A percentile compares a stretch with the other conserved stretches of the same genome.
phyloP scores from a whole-genome alignment of 2,113 vertebrate species.

The Gorsachius goisagi region DNA sequence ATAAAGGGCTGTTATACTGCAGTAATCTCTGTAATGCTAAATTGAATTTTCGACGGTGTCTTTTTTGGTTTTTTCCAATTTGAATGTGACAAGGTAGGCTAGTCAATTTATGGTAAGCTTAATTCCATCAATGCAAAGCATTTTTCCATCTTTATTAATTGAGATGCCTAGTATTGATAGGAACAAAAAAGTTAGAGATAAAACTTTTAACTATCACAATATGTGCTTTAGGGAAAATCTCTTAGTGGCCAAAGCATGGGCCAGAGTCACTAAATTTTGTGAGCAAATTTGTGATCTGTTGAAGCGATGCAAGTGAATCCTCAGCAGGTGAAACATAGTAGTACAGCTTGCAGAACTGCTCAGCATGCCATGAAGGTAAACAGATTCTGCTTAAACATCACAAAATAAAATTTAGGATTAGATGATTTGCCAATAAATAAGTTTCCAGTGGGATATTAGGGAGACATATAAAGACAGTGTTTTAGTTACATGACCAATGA shows the following conservation, averaged over 20 bases:
- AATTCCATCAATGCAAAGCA: slow-evolving; percentile 55
- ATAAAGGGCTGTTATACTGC: slow-evolving; percentile 66
- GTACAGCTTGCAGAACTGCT: background rate
- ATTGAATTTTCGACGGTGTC: slow-evolving; percentile 71
- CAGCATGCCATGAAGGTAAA: background rate
- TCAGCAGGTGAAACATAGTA: background rate
- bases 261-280: background rate
- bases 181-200: background rate
- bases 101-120: slow-evolving; percentile 49
- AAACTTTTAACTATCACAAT: background rate
- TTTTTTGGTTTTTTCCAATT: slow-evolving; percentile 55
- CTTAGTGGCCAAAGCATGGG: background rate
- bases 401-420: background rate
- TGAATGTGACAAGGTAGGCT: slow-evolving; percentile 54
- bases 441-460: background rate
- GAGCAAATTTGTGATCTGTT: background rate
- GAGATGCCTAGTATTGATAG: slow-evolving; percentile 1
- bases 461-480: background rate
- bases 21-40: slow-evolving; percentile 70
- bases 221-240: background rate
- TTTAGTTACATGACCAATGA: background rate
- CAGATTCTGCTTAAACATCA: background rate
- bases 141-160: slow-evolving; percentile 48
- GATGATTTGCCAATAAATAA: background rate
- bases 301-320: background rate